Conservation (phyloP, 1,140 invertebrate species). For the Drosophila micromelanica region DNA sequence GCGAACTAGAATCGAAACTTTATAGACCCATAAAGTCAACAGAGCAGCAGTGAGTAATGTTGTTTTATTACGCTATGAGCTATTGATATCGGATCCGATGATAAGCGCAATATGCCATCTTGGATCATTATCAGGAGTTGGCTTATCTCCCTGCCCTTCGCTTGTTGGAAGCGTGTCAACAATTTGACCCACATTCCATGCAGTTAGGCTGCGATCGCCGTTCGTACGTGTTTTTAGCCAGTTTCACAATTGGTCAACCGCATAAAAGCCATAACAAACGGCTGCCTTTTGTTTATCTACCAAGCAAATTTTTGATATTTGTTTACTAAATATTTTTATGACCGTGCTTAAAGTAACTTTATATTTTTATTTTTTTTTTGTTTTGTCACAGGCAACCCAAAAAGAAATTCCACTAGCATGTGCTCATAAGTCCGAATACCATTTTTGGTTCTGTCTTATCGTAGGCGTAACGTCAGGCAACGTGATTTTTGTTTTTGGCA, state of each 20-base stretch:
- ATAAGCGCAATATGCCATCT: background rate
- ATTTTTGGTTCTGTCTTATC: conserved; percentile 52
- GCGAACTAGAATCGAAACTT: background rate
- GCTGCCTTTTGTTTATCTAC: conserved; percentile 25
- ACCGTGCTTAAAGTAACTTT: conserved; percentile 53
- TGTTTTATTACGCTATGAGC: background rate
- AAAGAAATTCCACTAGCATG: conserved; percentile 59
- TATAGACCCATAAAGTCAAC: background rate
- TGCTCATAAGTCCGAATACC: conserved; percentile 56
- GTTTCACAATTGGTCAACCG: background rate
- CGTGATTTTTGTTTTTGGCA: conserved; percentile 52
- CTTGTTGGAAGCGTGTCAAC: background rate
- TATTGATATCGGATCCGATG: conserved; percentile 3
- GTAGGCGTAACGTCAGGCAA: conserved; percentile 32
- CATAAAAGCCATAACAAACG: conserved; percentile 1
- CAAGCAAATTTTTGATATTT: conserved; percentile 32
- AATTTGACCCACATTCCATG: conserved; percentile 8
- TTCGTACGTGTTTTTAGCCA: conserved; percentile 27
- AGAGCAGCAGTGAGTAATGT: background rate
- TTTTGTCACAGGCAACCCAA: conserved; percentile 1
- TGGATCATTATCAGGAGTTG: background rate
- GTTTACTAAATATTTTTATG: conserved; percentile 46
- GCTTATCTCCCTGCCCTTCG: background rate
- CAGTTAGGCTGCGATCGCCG: background rate
- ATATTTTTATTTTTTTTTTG: conserved; percentile 34